These are phyloP conservation scores for Synergus gifuensis DNA, from an alignment of 2,888 invertebrate genomes.

Conservation along the genomic window DNA sequence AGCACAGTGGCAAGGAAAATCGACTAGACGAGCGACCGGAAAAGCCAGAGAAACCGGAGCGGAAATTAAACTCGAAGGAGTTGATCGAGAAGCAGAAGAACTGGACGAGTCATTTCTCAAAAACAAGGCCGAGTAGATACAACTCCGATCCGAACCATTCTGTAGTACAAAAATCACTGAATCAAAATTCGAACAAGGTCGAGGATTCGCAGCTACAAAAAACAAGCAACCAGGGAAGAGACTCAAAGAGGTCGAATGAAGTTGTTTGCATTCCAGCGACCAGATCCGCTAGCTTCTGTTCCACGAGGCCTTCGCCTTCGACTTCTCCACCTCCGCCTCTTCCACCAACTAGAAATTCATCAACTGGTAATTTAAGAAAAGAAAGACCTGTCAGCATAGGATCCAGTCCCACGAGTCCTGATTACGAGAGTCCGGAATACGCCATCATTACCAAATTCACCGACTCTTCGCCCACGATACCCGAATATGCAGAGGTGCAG, in stretches of 20 bases:
- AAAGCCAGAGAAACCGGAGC: constrained; percentile 91
- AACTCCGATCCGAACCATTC: constrained; percentile 84
- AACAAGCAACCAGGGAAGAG: constrained; percentile 38
- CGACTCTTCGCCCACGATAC: constrained; percentile 66
- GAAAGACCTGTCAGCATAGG: constrained; percentile 72
- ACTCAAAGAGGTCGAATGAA: constrained; percentile 52
- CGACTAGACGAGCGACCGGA: constrained; percentile 79
- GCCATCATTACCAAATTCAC: constrained; percentile 70
- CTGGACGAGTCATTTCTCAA: constrained; percentile 95
- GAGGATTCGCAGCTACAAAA: constrained; percentile 53
- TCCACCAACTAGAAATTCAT: constrained; percentile 70
- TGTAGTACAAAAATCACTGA: constrained; percentile 77
- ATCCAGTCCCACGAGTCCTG: constrained; percentile 47
- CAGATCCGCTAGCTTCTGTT: constrained; percentile 82
- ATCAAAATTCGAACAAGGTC: constrained; percentile 67
- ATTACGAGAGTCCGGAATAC: constrained; percentile 68
- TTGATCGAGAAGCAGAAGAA: constrained; percentile 94
- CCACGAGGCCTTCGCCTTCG: constrained; percentile 76
- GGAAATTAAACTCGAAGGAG: constrained; percentile 90
- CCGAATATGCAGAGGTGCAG: constrained; percentile 73
- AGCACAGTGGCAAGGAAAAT: constrained; percentile 71
- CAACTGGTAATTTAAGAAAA: constrained; percentile 63
- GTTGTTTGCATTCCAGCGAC: constrained; percentile 69
- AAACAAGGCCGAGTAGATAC: constrained; percentile 83
- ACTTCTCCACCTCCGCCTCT: constrained; percentile 79